Base-by-base conservation (phyloP, 2,797 vertebrate genomes). In the Lagorchestes hirsutus region DNA sequence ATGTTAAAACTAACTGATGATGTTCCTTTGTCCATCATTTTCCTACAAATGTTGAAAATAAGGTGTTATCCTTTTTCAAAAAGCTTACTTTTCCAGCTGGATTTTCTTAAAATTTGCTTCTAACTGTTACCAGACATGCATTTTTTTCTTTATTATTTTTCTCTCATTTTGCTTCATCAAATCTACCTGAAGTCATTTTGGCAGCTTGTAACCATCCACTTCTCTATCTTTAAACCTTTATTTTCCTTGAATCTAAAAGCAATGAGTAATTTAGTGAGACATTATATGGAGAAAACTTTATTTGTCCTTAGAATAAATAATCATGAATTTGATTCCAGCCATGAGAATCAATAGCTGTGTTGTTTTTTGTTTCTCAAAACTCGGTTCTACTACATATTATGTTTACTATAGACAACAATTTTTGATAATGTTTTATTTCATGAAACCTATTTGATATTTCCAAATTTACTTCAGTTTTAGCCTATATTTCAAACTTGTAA, bases 31-130 rank as follows among this genome's bases (percentile, higher is more conserved):
- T 67, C 90, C 91, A 58, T n/a, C 34, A 56, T 56, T 95, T 95
- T 96, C 91, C 58, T 94, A 58, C 90, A 95, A 95, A 90, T 95
- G 52, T 59, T 90, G 55, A 93, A 95, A 96, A 95, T 90, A 91
- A 93, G 16, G 94, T 92, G 46, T 90, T 29, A 4, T 54, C 16
- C 59, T 52, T 59, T 95, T 97, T 92, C 74, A 46, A 91, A 55
- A 96, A 97, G n/a, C 93, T 31, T 96, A 87, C 93, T 92, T 96
- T 96, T 93, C 56, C 55, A 94, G 59, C 92, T 96, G 58, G 29
- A 31, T 31, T 59, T 31, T 29, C 10, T 96, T 91, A 97, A 94
- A 91, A 96, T 93, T 90, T 12, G 93, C 50, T 52, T 52, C 50
- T 46, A 93, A 40, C 34, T 96, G 59, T 40, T 94, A 56, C 1